Conservation (phyloP, 2,113 vertebrate genomes). For the Oreotragus oreotragus region DNA sequence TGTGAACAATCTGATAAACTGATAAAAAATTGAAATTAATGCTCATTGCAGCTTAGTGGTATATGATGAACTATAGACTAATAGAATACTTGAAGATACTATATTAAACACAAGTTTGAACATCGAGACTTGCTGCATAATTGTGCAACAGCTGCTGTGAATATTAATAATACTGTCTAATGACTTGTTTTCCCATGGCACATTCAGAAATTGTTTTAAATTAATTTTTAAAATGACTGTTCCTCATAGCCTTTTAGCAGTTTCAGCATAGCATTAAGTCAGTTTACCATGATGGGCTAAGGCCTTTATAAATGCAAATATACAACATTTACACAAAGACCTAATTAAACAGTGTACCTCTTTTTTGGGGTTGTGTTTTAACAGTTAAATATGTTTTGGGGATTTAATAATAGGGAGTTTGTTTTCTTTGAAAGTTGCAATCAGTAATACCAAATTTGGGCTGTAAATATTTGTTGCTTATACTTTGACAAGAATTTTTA, state of each 20-base stretch:
- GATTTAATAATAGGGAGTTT: neutral
- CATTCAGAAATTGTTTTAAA: slow-evolving; percentile 68
- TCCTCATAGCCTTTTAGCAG: slow-evolving; percentile 67
- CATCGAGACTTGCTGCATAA: neutral
- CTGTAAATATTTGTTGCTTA: neutral
- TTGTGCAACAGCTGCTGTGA: slow-evolving; percentile 50
- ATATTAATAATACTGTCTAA: slow-evolving; percentile 58
- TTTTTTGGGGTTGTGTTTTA: neutral
- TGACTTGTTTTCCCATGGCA: slow-evolving; percentile 67
- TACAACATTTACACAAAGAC: slow-evolving; percentile 26
- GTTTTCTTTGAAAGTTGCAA: slow-evolving; percentile 1
- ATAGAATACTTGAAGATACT: neutral
- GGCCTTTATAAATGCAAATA: slow-evolving; percentile 56
- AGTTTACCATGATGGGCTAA: slow-evolving; percentile 44
- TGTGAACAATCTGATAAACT: neutral
- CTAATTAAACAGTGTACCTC: slow-evolving; percentile 35
- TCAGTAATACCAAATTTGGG: neutral
- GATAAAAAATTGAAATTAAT: slow-evolving; percentile 6
- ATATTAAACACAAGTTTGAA: neutral
- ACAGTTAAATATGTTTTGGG: neutral
- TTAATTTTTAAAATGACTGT: slow-evolving; percentile 74
- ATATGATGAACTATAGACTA: neutral
- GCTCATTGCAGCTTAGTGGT: neutral
- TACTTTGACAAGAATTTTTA: neutral
- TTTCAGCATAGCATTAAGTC: slow-evolving; percentile 39